These are phyloP conservation scores for Toxotes chatareus DNA, from an alignment of 2,113 vertebrate species.

Conservation along the genomic window DNA sequence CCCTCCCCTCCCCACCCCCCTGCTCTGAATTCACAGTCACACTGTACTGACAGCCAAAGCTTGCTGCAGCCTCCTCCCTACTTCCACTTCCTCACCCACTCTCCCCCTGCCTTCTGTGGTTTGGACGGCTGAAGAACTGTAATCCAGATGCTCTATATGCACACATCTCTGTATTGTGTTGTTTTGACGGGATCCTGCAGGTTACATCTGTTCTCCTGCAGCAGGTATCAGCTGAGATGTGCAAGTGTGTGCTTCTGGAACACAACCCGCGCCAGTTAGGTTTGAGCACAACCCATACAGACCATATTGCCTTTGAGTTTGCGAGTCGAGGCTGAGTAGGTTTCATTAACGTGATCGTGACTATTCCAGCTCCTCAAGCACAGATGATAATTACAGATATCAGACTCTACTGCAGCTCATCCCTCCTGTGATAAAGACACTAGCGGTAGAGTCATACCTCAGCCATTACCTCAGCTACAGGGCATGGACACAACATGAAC, in stretches of 20 bases:
- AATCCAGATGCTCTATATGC: constrained; percentile 32
- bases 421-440: not conserved
- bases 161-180: constrained; percentile 32
- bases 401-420: constrained; percentile 8
- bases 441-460: constrained; percentile 32
- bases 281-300: constrained; percentile 44
- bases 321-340: constrained; percentile 18
- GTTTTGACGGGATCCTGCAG: constrained; percentile 44
- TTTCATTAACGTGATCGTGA: constrained; percentile 1
- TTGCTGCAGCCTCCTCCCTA: constrained; percentile 52
- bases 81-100: constrained; percentile 29
- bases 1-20: not conserved
- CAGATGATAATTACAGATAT: constrained; percentile 26
- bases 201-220: constrained; percentile 36
- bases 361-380: constrained; percentile 34
- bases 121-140: constrained; percentile 47
- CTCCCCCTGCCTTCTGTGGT: constrained; percentile 41
- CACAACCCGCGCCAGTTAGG: not conserved
- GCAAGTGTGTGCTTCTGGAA: constrained; percentile 1
- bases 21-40: constrained; percentile 49
- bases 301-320: constrained; percentile 53
- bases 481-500: not conserved
- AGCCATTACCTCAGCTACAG: constrained; percentile 40
- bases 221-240: constrained; percentile 33
- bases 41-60: constrained; percentile 54